phyloP scores from a whole-genome alignment of 2,113 vertebrate genomes.

The Toxostoma redivivum region DNA sequence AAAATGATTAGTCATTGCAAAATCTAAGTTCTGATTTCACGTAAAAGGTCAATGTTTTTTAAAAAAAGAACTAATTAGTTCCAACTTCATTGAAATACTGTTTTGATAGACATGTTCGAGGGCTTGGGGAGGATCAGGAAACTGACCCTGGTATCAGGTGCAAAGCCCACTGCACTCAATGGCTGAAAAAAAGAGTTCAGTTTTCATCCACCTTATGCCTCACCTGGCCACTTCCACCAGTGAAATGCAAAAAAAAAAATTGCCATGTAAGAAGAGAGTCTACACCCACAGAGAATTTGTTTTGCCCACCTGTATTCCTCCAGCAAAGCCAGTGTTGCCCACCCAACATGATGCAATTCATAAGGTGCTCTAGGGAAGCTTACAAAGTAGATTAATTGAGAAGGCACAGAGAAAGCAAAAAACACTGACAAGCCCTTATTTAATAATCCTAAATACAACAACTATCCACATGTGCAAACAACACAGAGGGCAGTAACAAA shows the following conservation, averaged over 20 bases:
- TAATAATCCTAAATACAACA: not conserved
- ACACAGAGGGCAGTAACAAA: not conserved
- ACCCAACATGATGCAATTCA: fast-evolving
- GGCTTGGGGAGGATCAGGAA: not conserved
- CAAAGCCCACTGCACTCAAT: not conserved
- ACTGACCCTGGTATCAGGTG: not conserved
- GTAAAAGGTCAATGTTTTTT: not conserved
- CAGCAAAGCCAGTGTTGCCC: not conserved
- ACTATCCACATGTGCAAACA: fast-evolving
- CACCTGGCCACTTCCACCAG: not conserved
- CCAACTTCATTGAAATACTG: not conserved
- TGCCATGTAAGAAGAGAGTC: not conserved
- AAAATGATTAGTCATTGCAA: not conserved
- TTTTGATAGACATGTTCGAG: not conserved
- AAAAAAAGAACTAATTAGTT: not conserved
- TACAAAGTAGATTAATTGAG: not conserved
- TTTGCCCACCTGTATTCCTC: not conserved
- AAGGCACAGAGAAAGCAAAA: not conserved
- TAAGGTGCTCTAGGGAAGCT: not conserved
- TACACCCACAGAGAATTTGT: not conserved
- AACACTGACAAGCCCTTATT: not conserved
- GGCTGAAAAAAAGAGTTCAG: not conserved
- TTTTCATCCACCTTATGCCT: not conserved
- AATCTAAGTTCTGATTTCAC: not conserved
- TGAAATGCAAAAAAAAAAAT: not conserved